Percentiles rank a stretch among this genome's conserved stretches.
Conservation (phyloP, 2,797 vertebrate species). For the Diglossa cyanea region DNA sequence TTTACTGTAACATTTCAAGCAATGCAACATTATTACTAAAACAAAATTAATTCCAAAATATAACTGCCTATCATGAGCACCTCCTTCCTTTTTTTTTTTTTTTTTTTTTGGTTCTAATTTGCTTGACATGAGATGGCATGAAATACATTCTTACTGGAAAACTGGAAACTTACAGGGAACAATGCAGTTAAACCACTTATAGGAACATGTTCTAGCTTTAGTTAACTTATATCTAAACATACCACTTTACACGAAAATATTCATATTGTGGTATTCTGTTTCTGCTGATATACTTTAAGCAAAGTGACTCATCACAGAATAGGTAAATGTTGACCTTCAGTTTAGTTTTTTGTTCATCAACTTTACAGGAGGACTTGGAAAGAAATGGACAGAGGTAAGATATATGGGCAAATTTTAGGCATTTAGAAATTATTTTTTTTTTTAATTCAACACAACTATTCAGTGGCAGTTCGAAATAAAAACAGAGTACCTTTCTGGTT, state of each 20-base stretch:
- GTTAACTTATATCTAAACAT: neutral
- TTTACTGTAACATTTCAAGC: conserved; percentile 49
- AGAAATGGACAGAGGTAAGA: neutral
- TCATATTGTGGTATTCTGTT: neutral
- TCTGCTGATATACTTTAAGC: neutral
- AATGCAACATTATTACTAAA: conserved; percentile 45
- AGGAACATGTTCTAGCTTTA: conserved; percentile 55
- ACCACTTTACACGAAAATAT: neutral
- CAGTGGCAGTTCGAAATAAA: neutral
- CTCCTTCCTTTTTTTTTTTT: neutral
- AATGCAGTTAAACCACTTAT: conserved; percentile 45
- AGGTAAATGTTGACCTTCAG: neutral
- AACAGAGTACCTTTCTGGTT: neutral
- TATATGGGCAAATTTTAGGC: neutral
- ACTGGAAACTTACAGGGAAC: conserved; percentile 36
- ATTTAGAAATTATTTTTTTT: neutral
- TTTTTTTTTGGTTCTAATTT: neutral
- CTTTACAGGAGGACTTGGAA: neutral
- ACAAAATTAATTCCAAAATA: conserved; percentile 32
- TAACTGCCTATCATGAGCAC: conserved; percentile 27
- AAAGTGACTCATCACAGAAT: neutral
- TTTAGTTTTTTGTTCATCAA: neutral
- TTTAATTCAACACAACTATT: neutral
- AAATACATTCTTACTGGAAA: conserved; percentile 49
- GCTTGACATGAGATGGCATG: conserved; percentile 40